Conservation (phyloP, 2,888 invertebrate species). For the Melanchra persicariae region DNA sequence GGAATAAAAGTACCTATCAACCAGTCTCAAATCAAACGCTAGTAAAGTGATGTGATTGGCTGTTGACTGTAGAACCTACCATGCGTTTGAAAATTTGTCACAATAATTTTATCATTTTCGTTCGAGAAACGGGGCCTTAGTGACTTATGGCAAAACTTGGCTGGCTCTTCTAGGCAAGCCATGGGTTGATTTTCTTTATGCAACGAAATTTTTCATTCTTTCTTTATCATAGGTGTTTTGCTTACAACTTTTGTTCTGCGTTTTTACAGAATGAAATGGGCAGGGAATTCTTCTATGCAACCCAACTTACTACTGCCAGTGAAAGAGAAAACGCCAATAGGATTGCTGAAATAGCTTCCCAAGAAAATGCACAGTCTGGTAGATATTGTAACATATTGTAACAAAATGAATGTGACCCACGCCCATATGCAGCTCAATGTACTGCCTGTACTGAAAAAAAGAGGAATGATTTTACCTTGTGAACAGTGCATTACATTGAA, state of each 20-base stretch:
- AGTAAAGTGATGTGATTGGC: too few relatives aligned
- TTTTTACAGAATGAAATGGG: slow-evolving; percentile 73
- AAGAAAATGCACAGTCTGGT: background rate
- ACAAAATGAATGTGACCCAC: background rate
- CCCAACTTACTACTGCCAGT: slow-evolving; percentile 44
- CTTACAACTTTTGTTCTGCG: background rate
- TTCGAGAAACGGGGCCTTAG: background rate
- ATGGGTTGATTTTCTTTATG: background rate
- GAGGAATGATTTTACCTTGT: background rate
- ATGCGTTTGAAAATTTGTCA: too few relatives aligned
- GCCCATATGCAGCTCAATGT: too few relatives aligned
- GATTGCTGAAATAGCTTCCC: too few relatives aligned
- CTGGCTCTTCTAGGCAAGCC: background rate
- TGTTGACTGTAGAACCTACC: too few relatives aligned
- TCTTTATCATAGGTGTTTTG: background rate
- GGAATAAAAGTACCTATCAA: too few relatives aligned
- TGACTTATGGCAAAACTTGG: background rate
- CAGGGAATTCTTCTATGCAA: slow-evolving; percentile 71
- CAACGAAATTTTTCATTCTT: background rate
- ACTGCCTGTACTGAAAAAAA: background rate
- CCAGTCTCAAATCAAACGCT: too few relatives aligned
- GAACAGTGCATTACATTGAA: background rate
- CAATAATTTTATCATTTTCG: too few relatives aligned
- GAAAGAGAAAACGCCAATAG: background rate
- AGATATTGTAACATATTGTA: background rate